Evolutionary conservation across 2,113 vertebrate genomes (phyloP), one percentile per base, ranked within the genome.

Genomic region (Carassius auratus): DNA sequence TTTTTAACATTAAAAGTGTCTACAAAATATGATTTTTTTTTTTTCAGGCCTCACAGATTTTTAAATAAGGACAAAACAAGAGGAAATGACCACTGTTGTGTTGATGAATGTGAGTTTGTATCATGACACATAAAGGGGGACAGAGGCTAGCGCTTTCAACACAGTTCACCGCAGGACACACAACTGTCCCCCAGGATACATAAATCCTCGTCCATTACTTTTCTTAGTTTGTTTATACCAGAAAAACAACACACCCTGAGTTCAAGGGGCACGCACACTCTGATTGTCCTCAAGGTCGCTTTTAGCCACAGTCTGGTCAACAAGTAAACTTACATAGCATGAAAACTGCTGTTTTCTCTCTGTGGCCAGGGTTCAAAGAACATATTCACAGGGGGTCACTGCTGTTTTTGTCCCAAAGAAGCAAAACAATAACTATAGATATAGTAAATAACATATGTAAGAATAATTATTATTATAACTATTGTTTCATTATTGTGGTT

Each of bases 141-240:
- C 76, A 57, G 76, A 59, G 50, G 76, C 17, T 12, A 62, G 19
- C 21, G 57, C 76, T 79, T 62, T 62, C 21, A 42, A 2, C 76
- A 23, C 55, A 62, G 36, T 79, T 62, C 57, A 79, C 55, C 17
- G 61, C 38, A 62, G 78, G 78, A 42, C 78, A 19, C 38, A 19
- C n/a, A 26, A 42, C 15, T n/a, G 13, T 81, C 61, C 45, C 59
- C 59, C 5, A 13, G 61, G 75, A 87, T 42, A 79, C n/a, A 78
- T 52, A 3, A 69, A 55, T 36, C 73, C 91, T 59, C 88, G 87
- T 91, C 52, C 21, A 76, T 33, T 80, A 36, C 82, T 86, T 84
- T 80, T 26, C 76, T 69, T 26, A 13, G 68, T 91, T 90, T 90
- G 84, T 88, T 90, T 81, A 90, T 85, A 85, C 85, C 50, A 89